Evolutionary conservation across 2,113 vertebrate genomes (phyloP), one percentile per base, ranked within the genome.

Genomic region (Coryphaenoides rupestris): DNA sequence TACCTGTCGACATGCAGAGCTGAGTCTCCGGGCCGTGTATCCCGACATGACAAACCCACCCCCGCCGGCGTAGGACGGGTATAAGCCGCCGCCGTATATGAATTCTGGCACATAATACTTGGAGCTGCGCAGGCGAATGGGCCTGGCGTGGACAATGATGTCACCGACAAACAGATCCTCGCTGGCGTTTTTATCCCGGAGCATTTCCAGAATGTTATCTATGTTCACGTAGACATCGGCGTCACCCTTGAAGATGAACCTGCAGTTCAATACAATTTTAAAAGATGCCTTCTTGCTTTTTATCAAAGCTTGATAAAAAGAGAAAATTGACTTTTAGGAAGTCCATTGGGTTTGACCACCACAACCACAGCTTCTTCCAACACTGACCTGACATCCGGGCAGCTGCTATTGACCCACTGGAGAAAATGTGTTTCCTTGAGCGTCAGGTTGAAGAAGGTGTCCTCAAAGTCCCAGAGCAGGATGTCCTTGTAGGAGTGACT

Each of bases 371-470:
- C 33, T 40, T 40, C n/a, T n/a, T n/a, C n/a, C 2, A 4, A 62
- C 5, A 82, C 83, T 62, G 33, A 88, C 87, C 90, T 92, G 64
- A 90, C 92, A 0, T 81, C 65, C 7, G 88, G 84, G 69, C 97
- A 99, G 84, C 92, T 95, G 17, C 76, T 77, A 21, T 94, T 92
- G 16, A 98, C 80, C 96, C 96, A 98, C 58, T 87, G 81, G 10
- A 98, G 90, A 69, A 99, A 99, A 75, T 99, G 94, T 0, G 94
- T 96, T 88, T 99, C 97, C 82, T 99, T 99, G 58, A 99, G 89
- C 0, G 97, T 99, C 77, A 99, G 77, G 75, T 99, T 99, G 87
- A 99, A 98, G 83, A 99, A 98, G 0, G 96, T 98, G 86, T 98
- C 96, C 1, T 93, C 87, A 62, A 99, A 99, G 76, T 94, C 95